phyloP scores from a whole-genome alignment of 2,797 vertebrate genomes.

The Oophaga sylvatica region DNA sequence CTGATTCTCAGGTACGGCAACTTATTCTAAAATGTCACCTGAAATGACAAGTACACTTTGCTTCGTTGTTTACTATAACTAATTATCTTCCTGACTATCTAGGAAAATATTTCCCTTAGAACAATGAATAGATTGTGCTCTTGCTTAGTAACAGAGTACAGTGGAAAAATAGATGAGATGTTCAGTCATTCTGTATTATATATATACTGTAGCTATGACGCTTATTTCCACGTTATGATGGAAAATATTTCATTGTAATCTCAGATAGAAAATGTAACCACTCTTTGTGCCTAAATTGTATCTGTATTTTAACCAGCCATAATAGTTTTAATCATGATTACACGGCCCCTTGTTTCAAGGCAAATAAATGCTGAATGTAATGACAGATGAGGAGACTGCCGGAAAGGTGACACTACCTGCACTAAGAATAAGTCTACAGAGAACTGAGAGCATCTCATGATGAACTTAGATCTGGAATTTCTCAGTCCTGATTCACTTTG shows the following conservation, averaged over 20 bases:
- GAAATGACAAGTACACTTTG: too few relatives aligned
- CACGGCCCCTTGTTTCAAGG: background rate
- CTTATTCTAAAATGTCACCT: too few relatives aligned
- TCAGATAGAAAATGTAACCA: background rate
- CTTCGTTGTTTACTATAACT: background rate
- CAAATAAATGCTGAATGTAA: background rate
- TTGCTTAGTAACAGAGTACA: background rate
- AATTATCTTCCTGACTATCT: slow-evolving; percentile 41
- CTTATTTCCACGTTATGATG: background rate
- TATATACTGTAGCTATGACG: slow-evolving; percentile 1
- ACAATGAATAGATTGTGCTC: slow-evolving; percentile 34
- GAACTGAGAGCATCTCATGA: background rate
- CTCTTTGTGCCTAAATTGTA: background rate
- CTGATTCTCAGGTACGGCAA: too few relatives aligned
- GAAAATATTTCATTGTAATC: slow-evolving; percentile 27
- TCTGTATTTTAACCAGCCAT: background rate
- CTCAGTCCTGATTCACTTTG: background rate
- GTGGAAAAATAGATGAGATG: slow-evolving; percentile 44
- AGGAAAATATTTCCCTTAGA: slow-evolving; percentile 33
- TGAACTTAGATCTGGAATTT: background rate
- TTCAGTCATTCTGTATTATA: background rate
- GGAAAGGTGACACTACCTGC: background rate
- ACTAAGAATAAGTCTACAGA: background rate
- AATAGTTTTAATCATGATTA: background rate
- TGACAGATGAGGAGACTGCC: background rate